Evolutionary conservation across 2,888 invertebrate species (phyloP).

Genomic region (Spicauda simplicius): DNA sequence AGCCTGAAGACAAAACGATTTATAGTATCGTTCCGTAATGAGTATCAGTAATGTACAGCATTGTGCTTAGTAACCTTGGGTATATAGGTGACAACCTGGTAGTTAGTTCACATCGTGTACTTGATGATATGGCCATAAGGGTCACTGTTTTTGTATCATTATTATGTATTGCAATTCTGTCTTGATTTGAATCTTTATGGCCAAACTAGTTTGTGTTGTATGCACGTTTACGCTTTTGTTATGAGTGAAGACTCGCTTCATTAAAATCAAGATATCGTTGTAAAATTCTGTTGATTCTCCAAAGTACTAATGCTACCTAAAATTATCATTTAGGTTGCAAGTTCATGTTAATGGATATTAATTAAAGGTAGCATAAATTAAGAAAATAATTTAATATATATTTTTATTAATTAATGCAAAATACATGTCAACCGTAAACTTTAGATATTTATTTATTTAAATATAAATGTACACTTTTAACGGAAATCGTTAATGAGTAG

Average conservation of each 20-base stretch:
- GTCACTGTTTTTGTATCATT: conserved; percentile 13
- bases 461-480: too few species aligned
- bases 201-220: conserved; percentile 2
- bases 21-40: conserved; percentile 14
- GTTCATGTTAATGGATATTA: too few species aligned
- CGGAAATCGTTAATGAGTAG: too few species aligned
- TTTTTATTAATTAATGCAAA: too few species aligned
- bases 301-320: too few species aligned
- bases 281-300: too few species aligned
- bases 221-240: not conserved
- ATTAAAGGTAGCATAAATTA: too few species aligned
- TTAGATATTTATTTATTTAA: too few species aligned
- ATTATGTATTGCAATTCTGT: conserved; percentile 1
- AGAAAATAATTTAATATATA: too few species aligned
- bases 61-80: conserved; percentile 55
- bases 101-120: conserved; percentile 6
- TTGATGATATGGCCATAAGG: conserved; percentile 37
- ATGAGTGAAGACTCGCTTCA: not conserved
- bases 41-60: not conserved
- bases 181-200: conserved; percentile 10
- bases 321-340: too few species aligned
- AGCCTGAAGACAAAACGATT: conserved; percentile 20
- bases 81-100: conserved; percentile 58
- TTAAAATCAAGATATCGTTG: too few species aligned
- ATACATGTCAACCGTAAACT: too few species aligned